These are phyloP conservation scores for Tipula confusa DNA, from an alignment of 2,888 invertebrate species.

Conservation along the genomic window DNA sequence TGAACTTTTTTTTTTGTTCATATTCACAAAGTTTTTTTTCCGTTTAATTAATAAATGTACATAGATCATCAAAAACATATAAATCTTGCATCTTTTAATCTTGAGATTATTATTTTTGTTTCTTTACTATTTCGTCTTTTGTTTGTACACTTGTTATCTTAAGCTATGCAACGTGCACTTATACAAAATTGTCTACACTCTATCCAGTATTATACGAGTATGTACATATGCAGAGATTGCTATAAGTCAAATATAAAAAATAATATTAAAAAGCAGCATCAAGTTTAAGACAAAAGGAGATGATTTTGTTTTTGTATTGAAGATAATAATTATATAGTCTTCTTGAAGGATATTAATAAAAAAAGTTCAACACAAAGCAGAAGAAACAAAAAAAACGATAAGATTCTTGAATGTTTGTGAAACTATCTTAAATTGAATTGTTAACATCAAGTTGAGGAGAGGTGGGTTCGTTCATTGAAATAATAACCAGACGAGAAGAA, in stretches of 20 bases:
- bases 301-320: neutral
- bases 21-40: neutral
- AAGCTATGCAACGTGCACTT: neutral
- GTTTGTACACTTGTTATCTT: neutral
- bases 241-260: neutral
- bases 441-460: neutral
- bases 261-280: neutral
- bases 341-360: slow-evolving; percentile 13
- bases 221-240: neutral
- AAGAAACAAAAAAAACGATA: neutral
- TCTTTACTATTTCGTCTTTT: neutral
- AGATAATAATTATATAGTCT: neutral
- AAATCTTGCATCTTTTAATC: neutral
- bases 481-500: neutral
- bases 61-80: neutral
- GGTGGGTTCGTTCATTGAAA: neutral
- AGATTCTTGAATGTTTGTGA: neutral
- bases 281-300: neutral
- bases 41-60: neutral
- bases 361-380: neutral
- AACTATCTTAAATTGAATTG: slow-evolving; percentile 12
- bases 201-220: too few species aligned
- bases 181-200: neutral
- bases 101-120: neutral
- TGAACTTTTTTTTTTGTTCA: neutral